Evolutionary conservation across 1,140 invertebrate species (phyloP).

Genomic region (Anastrepha ludens): DNA sequence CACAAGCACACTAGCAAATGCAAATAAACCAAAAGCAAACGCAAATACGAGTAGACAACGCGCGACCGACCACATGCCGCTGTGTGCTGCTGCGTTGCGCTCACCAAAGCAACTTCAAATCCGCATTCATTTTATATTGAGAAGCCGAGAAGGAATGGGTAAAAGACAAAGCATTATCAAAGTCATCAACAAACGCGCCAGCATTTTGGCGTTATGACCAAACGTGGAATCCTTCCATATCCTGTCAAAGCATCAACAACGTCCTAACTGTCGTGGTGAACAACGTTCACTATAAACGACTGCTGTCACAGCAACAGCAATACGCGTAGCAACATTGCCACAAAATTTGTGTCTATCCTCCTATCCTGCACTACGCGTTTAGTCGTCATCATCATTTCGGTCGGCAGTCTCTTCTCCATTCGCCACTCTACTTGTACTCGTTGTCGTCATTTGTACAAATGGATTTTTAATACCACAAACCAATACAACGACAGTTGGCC

Average conservation of each 20-base stretch:
- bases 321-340: neutral
- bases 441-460: constrained; percentile 26
- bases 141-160: neutral
- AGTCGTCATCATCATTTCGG: neutral
- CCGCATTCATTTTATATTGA: neutral
- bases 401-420: neutral
- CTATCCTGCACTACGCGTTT: neutral
- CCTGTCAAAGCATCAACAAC: constrained; percentile 54
- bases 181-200: constrained; percentile 52
- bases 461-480: constrained; percentile 55
- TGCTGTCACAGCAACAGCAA: neutral
- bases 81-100: neutral
- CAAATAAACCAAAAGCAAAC: neutral
- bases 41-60: neutral
- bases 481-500: constrained; percentile 18
- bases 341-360: no score
- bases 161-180: constrained; percentile 53
- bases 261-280: constrained; percentile 15
- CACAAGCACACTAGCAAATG: constrained; percentile 9
- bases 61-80: neutral
- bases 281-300: neutral
- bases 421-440: neutral
- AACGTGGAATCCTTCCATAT: constrained; percentile 50
- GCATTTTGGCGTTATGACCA: constrained; percentile 43
- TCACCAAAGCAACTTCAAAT: neutral